A percentile compares a stretch with the other conserved stretches of the same genome.
These are phyloP conservation scores for Pyrocephalus nanus DNA, from an alignment of 2,797 vertebrate genomes.

Conservation along the genomic window DNA sequence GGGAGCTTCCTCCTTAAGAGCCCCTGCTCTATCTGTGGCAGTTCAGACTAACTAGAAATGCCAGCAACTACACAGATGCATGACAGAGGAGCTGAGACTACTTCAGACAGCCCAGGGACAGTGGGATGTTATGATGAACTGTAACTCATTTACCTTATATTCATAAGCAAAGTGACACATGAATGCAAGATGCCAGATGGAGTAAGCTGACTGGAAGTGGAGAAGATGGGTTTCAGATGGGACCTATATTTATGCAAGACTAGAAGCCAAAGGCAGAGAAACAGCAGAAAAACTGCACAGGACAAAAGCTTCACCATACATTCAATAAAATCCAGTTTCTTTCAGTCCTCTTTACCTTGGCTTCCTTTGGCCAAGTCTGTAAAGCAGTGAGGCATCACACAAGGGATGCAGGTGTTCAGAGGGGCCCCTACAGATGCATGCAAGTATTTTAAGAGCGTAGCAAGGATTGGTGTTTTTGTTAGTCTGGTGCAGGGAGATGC, in stretches of 20 bases:
- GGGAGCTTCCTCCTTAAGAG: background rate
- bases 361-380: background rate
- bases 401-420: background rate
- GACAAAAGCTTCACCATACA: background rate
- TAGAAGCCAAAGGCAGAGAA: background rate
- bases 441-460: background rate
- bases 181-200: background rate
- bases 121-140: background rate
- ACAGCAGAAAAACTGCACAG: background rate
- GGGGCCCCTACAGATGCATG: fast-evolving
- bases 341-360: background rate
- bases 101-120: background rate
- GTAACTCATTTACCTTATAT: background rate
- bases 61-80: background rate
- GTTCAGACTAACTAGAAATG: background rate
- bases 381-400: background rate
- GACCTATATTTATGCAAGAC: background rate
- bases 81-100: background rate
- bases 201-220: background rate
- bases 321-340: background rate
- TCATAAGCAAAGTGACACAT: background rate
- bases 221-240: background rate
- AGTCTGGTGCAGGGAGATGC: background rate
- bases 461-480: background rate
- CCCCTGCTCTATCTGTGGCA: background rate